Conservation (phyloP, 1,140 invertebrate genomes). For the Bombus confusus region DNA sequence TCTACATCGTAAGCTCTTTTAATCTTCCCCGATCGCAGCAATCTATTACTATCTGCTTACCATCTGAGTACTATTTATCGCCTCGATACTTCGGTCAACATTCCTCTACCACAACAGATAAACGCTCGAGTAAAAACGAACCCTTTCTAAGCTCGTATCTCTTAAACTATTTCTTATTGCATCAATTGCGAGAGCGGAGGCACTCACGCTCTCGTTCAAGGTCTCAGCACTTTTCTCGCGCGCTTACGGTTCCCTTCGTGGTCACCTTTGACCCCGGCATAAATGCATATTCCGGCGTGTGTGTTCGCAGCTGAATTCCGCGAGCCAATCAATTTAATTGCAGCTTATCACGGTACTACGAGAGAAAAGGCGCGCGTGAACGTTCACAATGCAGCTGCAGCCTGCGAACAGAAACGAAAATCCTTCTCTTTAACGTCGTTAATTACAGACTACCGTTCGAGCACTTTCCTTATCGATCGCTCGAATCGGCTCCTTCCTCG, state of each 20-base stretch:
- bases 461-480: slow-evolving; percentile 69
- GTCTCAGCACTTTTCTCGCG: not conserved
- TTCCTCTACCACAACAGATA: not conserved
- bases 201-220: slow-evolving; percentile 13
- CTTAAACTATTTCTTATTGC: not conserved
- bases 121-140: not conserved
- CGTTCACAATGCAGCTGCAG: slow-evolving; percentile 60
- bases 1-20: not conserved
- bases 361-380: slow-evolving; percentile 58
- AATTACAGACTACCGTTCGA: slow-evolving; percentile 76
- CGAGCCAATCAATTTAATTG: slow-evolving; percentile 77
- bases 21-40: not conserved
- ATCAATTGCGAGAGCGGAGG: not conserved
- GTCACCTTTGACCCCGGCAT: slow-evolving; percentile 47
- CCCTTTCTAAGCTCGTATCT: not conserved
- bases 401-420: slow-evolving; percentile 29
- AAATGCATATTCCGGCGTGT: slow-evolving; percentile 53
- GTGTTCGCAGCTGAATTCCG: slow-evolving; percentile 51
- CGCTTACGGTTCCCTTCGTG: slow-evolving; percentile 1
- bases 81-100: too few relatives aligned
- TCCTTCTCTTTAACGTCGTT: slow-evolving; percentile 73
- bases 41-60: not conserved
- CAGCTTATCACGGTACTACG: slow-evolving; percentile 67
- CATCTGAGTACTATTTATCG: not conserved
- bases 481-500: slow-evolving; percentile 39